A percentile compares a stretch with the other conserved stretches of the same genome.
Evolutionary conservation across 1,140 invertebrate genomes (phyloP).

Genomic region (Eupeodes corollae): DNA sequence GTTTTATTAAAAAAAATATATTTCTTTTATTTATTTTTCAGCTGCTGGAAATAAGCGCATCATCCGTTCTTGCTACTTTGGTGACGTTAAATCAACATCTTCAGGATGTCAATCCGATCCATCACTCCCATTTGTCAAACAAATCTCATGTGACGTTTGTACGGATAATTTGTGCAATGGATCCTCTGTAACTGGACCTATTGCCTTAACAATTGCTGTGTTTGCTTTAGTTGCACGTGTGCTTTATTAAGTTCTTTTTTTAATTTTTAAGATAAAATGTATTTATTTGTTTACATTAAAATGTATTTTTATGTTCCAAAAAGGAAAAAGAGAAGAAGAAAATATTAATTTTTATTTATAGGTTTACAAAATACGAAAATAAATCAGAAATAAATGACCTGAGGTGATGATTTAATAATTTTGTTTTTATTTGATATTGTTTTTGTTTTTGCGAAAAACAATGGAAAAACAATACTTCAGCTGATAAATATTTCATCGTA

Average conservation of each 20-base stretch:
- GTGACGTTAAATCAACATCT: slow-evolving; percentile 17
- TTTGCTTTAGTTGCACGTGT: slow-evolving; percentile 27
- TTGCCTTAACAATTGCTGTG: slow-evolving; percentile 19
- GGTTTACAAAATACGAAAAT: too few relatives aligned
- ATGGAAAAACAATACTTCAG: too few relatives aligned
- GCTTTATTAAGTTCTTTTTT: slow-evolving; percentile 14
- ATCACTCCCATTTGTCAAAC: slow-evolving; percentile 14
- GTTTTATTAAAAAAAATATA: too few relatives aligned
- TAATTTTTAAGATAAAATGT: neutral
- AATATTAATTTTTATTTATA: too few relatives aligned
- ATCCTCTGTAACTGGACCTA: slow-evolving; percentile 17
- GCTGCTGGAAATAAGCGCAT: slow-evolving; percentile 16
- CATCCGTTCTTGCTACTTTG: slow-evolving; percentile 25
- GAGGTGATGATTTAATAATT: too few relatives aligned
- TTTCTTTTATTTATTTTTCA: slow-evolving; percentile 6
- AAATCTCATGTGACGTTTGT: slow-evolving; percentile 28
- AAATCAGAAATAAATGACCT: too few relatives aligned
- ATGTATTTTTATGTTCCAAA: too few relatives aligned
- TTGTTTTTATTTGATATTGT: too few relatives aligned
- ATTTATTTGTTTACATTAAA: too few relatives aligned
- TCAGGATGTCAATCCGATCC: slow-evolving; percentile 21
- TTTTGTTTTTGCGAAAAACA: too few relatives aligned
- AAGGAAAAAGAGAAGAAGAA: too few relatives aligned
- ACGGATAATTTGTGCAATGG: slow-evolving; percentile 27
- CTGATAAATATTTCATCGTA: too few relatives aligned